Conservation (phyloP, 1,140 invertebrate genomes). For the Ceratosolen fusciceps region DNA sequence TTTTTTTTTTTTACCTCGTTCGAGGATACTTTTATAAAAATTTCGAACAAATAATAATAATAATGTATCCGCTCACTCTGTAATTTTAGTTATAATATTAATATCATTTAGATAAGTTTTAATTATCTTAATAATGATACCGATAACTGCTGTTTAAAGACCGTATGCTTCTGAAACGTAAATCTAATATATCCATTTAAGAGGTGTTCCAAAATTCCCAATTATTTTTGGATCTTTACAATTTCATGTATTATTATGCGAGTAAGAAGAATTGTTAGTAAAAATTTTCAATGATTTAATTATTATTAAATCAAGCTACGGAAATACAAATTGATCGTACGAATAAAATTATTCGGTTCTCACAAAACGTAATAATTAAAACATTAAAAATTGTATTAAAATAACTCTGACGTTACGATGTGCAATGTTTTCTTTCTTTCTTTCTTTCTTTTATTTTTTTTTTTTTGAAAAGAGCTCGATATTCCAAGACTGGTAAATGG, state of each 20-base stretch:
- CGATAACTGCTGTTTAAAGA: conserved; percentile 29
- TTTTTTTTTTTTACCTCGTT: conserved; percentile 2
- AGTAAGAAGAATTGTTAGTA: no score
- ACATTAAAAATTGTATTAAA: conserved; percentile 1
- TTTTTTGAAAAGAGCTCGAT: conserved; percentile 34
- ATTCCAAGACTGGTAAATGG: conserved; percentile 64
- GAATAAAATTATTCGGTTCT: not conserved
- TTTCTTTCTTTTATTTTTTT: no score
- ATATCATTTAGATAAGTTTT: conserved; percentile 36
- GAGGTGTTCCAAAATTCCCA: not conserved
- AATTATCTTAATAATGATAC: conserved; percentile 7
- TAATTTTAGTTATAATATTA: conserved; percentile 32
- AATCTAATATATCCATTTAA: conserved; percentile 9
- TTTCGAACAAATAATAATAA: conserved; percentile 43
- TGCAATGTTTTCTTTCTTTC: conserved; percentile 46
- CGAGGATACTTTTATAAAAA: conserved; percentile 38
- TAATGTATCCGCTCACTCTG: not conserved
- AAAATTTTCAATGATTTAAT: no score
- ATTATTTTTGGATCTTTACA: no score
- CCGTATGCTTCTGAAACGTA: not conserved
- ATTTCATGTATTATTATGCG: no score
- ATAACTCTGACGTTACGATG: conserved; percentile 19
- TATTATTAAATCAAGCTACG: no score
- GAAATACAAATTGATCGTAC: no score
- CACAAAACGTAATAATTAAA: conserved; percentile 1